Evolutionary conservation across 2,113 vertebrate genomes (phyloP).

Genomic region (Suricata suricatta): DNA sequence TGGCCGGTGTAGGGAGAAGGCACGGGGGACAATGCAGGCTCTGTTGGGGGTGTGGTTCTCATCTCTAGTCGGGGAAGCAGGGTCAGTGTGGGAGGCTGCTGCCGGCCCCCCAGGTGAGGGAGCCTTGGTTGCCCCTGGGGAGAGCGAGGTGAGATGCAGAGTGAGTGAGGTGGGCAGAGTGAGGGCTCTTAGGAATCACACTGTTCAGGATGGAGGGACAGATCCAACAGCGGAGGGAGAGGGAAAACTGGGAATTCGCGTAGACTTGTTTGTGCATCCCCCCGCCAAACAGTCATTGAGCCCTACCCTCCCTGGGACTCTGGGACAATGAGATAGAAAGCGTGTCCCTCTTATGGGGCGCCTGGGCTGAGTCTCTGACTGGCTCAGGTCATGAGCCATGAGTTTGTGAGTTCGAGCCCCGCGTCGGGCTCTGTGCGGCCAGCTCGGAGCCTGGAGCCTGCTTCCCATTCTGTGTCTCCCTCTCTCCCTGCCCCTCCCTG

Average conservation of each 20-base stretch:
- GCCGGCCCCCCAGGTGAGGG: not conserved
- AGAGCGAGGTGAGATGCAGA: not conserved
- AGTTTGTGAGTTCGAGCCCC: too few species aligned
- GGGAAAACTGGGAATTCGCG: too few species aligned
- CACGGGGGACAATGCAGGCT: not conserved
- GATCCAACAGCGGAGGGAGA: rapidly evolving
- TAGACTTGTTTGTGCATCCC: not conserved
- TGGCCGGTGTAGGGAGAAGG: rapidly evolving
- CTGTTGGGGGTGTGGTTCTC: rapidly evolving
- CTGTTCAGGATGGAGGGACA: rapidly evolving
- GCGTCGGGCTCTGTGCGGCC: too few species aligned
- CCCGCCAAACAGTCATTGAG: rapidly evolving
- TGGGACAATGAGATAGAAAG: not conserved
- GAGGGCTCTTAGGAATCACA: not conserved
- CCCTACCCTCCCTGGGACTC: not conserved
- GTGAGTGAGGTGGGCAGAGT: too few species aligned
- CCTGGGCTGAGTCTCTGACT: too few species aligned
- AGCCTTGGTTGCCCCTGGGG: rapidly evolving
- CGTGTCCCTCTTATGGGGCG: too few species aligned
- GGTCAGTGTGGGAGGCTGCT: not conserved
- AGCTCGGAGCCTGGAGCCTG: too few species aligned
- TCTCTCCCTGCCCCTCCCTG: too few species aligned
- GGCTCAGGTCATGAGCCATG: too few species aligned
- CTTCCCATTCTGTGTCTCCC: too few species aligned
- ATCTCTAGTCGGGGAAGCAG: not conserved